Percentiles rank a stretch among this genome's conserved stretches.
Conservation (phyloP, 2,797 vertebrate species). For the Argyrosomus regius region DNA sequence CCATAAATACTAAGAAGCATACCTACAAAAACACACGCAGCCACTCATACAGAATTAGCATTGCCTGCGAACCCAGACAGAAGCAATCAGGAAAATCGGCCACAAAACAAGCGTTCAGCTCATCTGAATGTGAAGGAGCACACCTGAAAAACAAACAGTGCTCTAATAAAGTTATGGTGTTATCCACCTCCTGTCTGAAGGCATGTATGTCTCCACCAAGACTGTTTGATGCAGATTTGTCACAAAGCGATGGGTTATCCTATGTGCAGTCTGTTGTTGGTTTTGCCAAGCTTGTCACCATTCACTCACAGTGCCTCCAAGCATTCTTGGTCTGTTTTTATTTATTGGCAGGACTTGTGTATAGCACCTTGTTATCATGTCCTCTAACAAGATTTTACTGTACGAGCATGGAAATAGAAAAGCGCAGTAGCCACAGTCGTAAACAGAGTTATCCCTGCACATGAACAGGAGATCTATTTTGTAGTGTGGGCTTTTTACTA, state of each 20-base stretch:
- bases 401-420: conserved; percentile 21
- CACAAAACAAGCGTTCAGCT: conserved; percentile 28
- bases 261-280: conserved; percentile 6
- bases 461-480: conserved; percentile 11
- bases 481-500: conserved; percentile 20
- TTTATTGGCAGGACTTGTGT: conserved; percentile 37
- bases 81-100: conserved; percentile 52
- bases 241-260: conserved; percentile 25
- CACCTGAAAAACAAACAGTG: conserved; percentile 46
- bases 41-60: conserved; percentile 39
- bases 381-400: conserved; percentile 27
- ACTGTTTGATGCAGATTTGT: conserved; percentile 47
- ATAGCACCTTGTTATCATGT: conserved; percentile 57
- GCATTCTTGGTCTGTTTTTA: conserved; percentile 41
- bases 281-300: conserved; percentile 51
- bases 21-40: conserved; percentile 9
- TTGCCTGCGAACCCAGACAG: conserved; percentile 33
- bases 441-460: conserved; percentile 34
- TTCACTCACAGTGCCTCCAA: conserved; percentile 12
- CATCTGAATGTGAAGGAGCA: conserved; percentile 41
- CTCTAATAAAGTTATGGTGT: conserved; percentile 34
- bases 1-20: conserved; percentile 56
- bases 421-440: conserved; percentile 29
- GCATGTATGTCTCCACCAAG: neutral
- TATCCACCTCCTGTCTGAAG: conserved; percentile 16